A percentile compares a stretch with the other conserved stretches of the same genome.
phyloP scores from a whole-genome alignment of 2,888 invertebrate species.

The Parochlus steinenii region DNA sequence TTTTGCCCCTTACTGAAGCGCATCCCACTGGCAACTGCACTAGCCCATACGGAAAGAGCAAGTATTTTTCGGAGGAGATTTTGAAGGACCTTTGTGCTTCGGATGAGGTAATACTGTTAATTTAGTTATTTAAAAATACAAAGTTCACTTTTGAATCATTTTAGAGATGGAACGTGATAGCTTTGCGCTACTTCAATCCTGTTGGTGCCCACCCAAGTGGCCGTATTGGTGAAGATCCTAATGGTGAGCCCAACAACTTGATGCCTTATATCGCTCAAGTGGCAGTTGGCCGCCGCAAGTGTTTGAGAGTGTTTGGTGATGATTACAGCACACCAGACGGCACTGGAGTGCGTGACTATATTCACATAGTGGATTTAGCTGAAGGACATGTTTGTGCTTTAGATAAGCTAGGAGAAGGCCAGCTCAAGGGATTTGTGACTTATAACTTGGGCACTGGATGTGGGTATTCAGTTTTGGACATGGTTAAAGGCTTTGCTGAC shows the following conservation, averaged over 20 bases:
- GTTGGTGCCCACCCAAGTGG: slow-evolving; percentile 87
- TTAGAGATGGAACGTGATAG: slow-evolving; percentile 62
- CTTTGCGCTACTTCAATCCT: slow-evolving; percentile 87
- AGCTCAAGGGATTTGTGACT: slow-evolving; percentile 51
- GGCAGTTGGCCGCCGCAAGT: slow-evolving; percentile 63
- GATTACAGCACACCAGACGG: slow-evolving; percentile 83
- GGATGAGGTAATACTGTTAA: slow-evolving; percentile 40
- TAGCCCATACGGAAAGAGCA: slow-evolving; percentile 86
- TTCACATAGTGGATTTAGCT: slow-evolving; percentile 90
- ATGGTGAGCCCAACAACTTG: slow-evolving; percentile 80
- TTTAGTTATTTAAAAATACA: slow-evolving; percentile 10
- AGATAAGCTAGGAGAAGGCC: slow-evolving; percentile 51
- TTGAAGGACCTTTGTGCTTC: slow-evolving; percentile 68
- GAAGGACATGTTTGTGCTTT: slow-evolving; percentile 87
- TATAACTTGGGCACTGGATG: slow-evolving; percentile 88
- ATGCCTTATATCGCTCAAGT: slow-evolving; percentile 90
- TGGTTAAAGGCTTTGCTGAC: slow-evolving; percentile 74
- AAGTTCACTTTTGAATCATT: slow-evolving; percentile 18
- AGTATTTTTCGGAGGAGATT: slow-evolving; percentile 89
- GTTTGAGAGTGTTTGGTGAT: slow-evolving; percentile 64
- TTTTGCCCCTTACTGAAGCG: slow-evolving; percentile 67
- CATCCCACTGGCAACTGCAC: slow-evolving; percentile 78
- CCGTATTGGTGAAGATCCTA: slow-evolving; percentile 80
- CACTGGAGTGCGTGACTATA: slow-evolving; percentile 59
- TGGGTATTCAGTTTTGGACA: slow-evolving; percentile 77